Evolutionary conservation across 2,797 vertebrate genomes (phyloP).

Genomic region (Amblyopsis hoosieri): DNA sequence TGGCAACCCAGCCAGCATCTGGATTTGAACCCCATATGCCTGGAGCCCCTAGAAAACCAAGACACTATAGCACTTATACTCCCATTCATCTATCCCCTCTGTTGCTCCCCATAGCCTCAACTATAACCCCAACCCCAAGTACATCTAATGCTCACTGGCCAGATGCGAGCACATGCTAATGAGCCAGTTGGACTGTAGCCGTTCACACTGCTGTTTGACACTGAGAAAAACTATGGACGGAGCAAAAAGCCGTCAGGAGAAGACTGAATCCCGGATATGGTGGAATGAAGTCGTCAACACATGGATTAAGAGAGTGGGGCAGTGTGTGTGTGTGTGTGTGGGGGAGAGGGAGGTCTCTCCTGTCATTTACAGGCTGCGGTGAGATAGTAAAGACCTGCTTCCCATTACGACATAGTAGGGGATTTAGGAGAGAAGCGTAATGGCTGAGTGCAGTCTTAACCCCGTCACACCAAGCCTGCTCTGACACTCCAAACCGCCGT

Average conservation of each 20-base stretch:
- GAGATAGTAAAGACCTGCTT: constrained; percentile 60
- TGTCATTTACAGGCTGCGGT: constrained; percentile 8
- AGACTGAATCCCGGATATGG: constrained; percentile 22
- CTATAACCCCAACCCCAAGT: constrained; percentile 26
- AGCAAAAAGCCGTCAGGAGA: constrained; percentile 22
- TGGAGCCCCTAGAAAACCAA: constrained; percentile 40
- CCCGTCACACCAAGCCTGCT: constrained; percentile 44
- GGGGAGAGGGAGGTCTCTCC: constrained; percentile 11
- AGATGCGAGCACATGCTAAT: constrained; percentile 12
- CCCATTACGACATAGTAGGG: constrained; percentile 54
- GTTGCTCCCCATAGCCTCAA: constrained; percentile 27
- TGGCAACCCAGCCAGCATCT: constrained; percentile 66
- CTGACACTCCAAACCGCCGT: constrained; percentile 54
- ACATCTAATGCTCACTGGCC: constrained; percentile 20
- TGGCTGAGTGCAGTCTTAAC: constrained; percentile 65
- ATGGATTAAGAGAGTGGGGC: constrained; percentile 16
- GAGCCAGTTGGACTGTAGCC: constrained; percentile 31
- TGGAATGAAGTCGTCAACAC: constrained; percentile 9
- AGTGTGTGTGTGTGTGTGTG: constrained; percentile 1
- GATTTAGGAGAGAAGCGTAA: constrained; percentile 56
- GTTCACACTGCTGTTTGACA: constrained; percentile 22
- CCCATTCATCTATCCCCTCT: constrained; percentile 46
- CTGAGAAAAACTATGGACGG: constrained; percentile 16
- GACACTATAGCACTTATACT: constrained; percentile 17
- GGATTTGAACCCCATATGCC: constrained; percentile 51